Base-by-base conservation (phyloP, 2,888 invertebrate genomes). In the Drosophila tripunctata region DNA sequence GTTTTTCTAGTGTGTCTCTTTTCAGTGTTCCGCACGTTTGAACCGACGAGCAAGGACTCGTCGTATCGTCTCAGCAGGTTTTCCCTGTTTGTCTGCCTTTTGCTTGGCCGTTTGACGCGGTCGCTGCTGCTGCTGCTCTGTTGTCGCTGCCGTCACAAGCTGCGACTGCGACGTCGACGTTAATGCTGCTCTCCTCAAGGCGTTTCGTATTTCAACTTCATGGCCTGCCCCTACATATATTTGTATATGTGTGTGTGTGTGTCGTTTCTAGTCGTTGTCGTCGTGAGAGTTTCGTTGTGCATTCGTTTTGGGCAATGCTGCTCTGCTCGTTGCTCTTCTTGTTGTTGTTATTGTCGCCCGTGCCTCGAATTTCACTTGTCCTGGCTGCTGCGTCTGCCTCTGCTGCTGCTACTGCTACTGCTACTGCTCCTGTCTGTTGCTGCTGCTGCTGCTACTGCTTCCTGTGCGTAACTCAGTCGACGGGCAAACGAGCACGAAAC, bases 11-110 rank as follows among this genome's bases (percentile, higher is more conserved):
- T 75, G 66, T 56, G 68, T 56, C 62, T 77, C 65, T 69, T 24
- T 67, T 71, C 55, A 75, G 67, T 70, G 87, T 89, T 89, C 89
- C 88, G 88, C 85, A 88, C 90, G 80, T 88, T 79, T 88, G 90
- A 85, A 89, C 87, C 89, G 90, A 89, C 89, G 88, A 87, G 88
- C 89, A 87, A 89, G 89, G 90, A 89, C 90, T 90, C 89, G 90
- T 80, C 89, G 85, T 90, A 83, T 81, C 88, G 85, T 89, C 89
- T 89, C 88, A 88, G 89, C 89, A 89, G 90, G 88, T 87, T 88
- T 88, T 78, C 89, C 88, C 89, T 87, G 88, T 88, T 89, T 89
- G 90, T 89, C 89, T 89, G 89, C 89, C 87, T 85, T 87, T 88
- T 87, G 88, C 77, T 79, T 86, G 79, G 78, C 64, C 62, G 76